Percentiles rank a stretch among this genome's conserved stretches.
phyloP scores from a whole-genome alignment of 2,113 vertebrate species.

The Clarias macrocephalus region DNA sequence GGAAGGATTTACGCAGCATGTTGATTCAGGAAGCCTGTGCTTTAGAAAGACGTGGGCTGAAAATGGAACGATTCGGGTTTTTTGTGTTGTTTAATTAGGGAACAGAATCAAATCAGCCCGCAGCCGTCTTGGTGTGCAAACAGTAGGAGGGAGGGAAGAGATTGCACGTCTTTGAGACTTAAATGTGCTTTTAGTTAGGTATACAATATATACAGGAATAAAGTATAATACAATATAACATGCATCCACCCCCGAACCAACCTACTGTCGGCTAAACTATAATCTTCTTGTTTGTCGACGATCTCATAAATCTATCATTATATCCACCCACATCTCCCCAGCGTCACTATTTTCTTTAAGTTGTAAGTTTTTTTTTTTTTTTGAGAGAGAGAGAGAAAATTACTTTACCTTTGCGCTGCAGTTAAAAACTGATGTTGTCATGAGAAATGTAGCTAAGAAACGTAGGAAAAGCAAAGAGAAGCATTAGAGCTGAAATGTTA shows the following conservation, averaged over 20 bases:
- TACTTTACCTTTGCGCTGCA: conserved; percentile 62
- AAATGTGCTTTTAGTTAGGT: background rate
- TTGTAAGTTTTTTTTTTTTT: conserved; percentile 63
- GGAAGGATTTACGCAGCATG: conserved; percentile 9
- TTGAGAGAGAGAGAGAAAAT: conserved; percentile 1
- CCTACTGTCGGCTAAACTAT: background rate
- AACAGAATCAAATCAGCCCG: conserved; percentile 35
- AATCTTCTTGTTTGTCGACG: conserved; percentile 7
- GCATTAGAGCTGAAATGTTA: background rate
- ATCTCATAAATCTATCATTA: conserved; percentile 34
- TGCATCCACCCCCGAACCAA: background rate
- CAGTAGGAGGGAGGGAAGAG: background rate
- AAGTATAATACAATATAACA: background rate
- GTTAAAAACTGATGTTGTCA: conserved; percentile 69
- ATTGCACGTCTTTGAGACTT: background rate
- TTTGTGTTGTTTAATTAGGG: conserved; percentile 16
- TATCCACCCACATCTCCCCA: conserved; percentile 53
- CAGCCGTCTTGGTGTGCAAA: background rate
- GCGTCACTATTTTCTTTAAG: conserved; percentile 60
- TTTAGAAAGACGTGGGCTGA: background rate
- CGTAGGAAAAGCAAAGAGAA: conserved; percentile 1
- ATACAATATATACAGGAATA: background rate
- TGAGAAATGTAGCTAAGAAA: conserved; percentile 58
- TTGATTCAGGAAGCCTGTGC: background rate
- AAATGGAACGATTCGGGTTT: background rate